Conservation (phyloP, 2,113 vertebrate species). For the Uria lomvia region DNA sequence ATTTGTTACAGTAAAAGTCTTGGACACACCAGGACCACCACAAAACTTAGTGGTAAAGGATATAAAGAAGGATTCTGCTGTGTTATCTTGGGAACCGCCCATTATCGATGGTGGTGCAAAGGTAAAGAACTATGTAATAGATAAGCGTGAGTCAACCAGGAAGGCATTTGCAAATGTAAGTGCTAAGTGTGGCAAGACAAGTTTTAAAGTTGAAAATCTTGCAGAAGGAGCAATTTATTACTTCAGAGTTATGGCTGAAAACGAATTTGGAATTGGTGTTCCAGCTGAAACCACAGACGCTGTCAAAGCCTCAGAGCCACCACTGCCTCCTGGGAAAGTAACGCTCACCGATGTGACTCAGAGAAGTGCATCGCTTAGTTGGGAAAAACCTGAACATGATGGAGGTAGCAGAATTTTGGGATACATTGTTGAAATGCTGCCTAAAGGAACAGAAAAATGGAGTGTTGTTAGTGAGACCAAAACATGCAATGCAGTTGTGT, state of each 20-base stretch:
- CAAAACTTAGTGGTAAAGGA: conserved; percentile 89
- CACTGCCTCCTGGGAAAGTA: conserved; percentile 92
- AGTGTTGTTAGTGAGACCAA: conserved; percentile 85
- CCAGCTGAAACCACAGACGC: conserved; percentile 85
- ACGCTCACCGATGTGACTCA: conserved; percentile 92
- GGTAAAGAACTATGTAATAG: conserved; percentile 94
- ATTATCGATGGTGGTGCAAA: conserved; percentile 93
- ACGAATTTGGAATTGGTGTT: conserved; percentile 93
- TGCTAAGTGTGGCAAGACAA: conserved; percentile 91
- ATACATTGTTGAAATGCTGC: conserved; percentile 94
- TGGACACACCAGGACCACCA: conserved; percentile 94
- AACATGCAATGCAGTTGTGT: conserved; percentile 87
- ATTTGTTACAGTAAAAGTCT: conserved; percentile 93
- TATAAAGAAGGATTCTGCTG: conserved; percentile 87
- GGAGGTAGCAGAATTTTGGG: conserved; percentile 94
- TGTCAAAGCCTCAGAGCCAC: conserved; percentile 91
- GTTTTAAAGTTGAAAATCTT: conserved; percentile 90
- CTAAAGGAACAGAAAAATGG: conserved; percentile 93
- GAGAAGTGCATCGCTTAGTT: conserved; percentile 85
- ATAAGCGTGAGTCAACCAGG: conserved; percentile 94
- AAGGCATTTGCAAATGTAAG: conserved; percentile 93
- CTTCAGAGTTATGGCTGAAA: conserved; percentile 97
- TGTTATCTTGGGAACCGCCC: conserved; percentile 93
- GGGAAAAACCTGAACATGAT: conserved; percentile 97
- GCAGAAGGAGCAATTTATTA: conserved; percentile 92